Conservation (phyloP, 2,113 vertebrate species). For the Heteronetta atricapilla region DNA sequence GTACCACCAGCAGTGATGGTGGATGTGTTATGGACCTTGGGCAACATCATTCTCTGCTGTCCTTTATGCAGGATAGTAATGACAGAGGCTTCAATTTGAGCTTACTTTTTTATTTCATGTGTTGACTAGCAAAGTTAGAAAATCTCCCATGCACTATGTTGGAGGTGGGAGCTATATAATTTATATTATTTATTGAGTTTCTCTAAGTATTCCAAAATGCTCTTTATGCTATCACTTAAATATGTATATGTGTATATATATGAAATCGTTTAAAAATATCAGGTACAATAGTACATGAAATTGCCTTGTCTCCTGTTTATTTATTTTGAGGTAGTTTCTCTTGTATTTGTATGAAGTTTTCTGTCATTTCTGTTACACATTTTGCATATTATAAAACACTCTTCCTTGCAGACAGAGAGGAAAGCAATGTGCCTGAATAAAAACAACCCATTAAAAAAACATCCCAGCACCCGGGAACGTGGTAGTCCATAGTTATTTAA, state of each 20-base stretch:
- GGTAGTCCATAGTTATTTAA: background rate
- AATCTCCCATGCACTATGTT: background rate
- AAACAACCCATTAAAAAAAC: background rate
- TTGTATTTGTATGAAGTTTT: background rate
- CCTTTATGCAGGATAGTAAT: background rate
- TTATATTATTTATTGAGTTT: background rate
- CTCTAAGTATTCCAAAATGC: background rate
- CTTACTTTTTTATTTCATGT: background rate
- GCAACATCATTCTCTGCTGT: background rate
- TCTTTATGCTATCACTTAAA: background rate
- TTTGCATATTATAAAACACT: background rate
- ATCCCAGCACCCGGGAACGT: background rate
- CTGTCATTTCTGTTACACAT: background rate
- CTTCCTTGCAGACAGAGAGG: background rate
- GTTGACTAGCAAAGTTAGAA: background rate
- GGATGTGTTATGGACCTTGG: fast-evolving
- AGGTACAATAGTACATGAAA: background rate
- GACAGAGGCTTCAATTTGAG: background rate
- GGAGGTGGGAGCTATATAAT: background rate
- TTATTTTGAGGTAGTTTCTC: background rate
- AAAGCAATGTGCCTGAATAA: background rate
- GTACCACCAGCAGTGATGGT: background rate
- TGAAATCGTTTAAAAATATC: background rate
- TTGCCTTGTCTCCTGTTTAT: background rate
- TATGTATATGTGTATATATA: no score